Base-by-base conservation (phyloP, 2,888 invertebrate species). In the Habrosyne pyritoides region DNA sequence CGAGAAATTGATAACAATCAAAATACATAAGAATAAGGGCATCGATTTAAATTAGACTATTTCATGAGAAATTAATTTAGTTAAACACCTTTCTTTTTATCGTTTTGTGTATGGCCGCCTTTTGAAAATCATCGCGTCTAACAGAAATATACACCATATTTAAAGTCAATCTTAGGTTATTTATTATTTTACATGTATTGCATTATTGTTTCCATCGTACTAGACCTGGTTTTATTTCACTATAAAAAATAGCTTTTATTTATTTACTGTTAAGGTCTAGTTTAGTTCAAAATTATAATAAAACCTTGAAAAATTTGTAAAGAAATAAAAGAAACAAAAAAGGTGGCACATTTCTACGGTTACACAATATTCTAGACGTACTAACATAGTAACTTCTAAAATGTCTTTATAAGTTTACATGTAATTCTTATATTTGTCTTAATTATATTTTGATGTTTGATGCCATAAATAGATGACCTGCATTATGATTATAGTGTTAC, bases 381-480 rank as follows among this genome's bases (percentile, higher is more conserved):
- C 42, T 22, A 21, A 47, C 22, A 24, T 24, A 47, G 22, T 47
- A 47, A 21, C 50, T 30, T 59, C 62, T 63, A 73, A 73, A 71
- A 67, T 75, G 73, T 71, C 73, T 79, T 76, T 66, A 62, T 67
- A 67, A 5, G 3, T 49, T 50, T 50, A 49, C 5, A 26, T 28
- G 36, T 36, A 42, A 36, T 52, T 24, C n/a, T 22, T 46, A 26
- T 51, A 51, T 26, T 33, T 49, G 7, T 33, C 52, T 52, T 52
- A 52, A 24, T 14, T 10, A 42, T 28, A 61, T 58, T 58, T 64
- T 57, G 60, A 66, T 57, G 56, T 62, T 65, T 69, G 71, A 81
- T 77, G 70, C 66, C 66, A 71, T 67, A 66, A 70, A 75, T 69
- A 74, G 62, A 74, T 68, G 70, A 75, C 74, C 72, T 74, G 73